Conservation (phyloP, 92 coral and sea anemone species). For the Virgularia gustaviana region DNA sequence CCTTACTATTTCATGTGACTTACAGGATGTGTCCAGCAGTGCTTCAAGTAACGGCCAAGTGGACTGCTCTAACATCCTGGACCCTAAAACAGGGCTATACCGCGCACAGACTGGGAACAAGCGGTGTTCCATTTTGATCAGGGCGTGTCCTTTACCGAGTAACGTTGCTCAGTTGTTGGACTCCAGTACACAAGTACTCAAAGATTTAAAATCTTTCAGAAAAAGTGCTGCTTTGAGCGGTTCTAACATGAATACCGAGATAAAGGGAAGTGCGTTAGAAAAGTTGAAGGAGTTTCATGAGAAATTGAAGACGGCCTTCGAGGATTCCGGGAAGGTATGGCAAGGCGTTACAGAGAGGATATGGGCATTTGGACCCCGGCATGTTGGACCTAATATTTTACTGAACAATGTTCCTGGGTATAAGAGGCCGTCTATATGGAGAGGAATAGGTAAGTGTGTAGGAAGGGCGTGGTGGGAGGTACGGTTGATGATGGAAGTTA, state of each 20-base stretch:
- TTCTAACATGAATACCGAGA: slow-evolving; percentile 17
- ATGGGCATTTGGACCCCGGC: slow-evolving; percentile 94
- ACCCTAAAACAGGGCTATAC: slow-evolving; percentile 37
- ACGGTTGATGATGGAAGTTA: neutral
- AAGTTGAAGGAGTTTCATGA: slow-evolving; percentile 64
- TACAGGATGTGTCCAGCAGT: too few species aligned
- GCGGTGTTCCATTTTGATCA: slow-evolving; percentile 64
- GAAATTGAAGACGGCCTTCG: slow-evolving; percentile 60
- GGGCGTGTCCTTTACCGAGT: slow-evolving; percentile 76
- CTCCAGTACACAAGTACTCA: slow-evolving; percentile 61
- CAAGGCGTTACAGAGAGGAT: slow-evolving; percentile 69
- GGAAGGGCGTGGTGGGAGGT: neutral
- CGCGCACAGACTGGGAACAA: slow-evolving; percentile 84
- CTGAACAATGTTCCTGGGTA: slow-evolving; percentile 73
- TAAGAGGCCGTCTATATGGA: slow-evolving; percentile 84
- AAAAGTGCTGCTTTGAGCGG: neutral
- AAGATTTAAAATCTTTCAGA: slow-evolving; percentile 58
- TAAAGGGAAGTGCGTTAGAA: slow-evolving; percentile 59
- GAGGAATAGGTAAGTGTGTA: slow-evolving; percentile 39
- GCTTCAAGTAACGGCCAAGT: slow-evolving; percentile 39
- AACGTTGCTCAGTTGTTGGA: slow-evolving; percentile 67
- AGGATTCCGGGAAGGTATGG: slow-evolving; percentile 76
- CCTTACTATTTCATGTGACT: too few species aligned
- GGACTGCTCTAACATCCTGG: slow-evolving; percentile 32
- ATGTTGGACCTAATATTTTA: slow-evolving; percentile 81